These are phyloP conservation scores for Apotomis betuletana DNA, from an alignment of 2,888 invertebrate genomes.

Conservation along the genomic window DNA sequence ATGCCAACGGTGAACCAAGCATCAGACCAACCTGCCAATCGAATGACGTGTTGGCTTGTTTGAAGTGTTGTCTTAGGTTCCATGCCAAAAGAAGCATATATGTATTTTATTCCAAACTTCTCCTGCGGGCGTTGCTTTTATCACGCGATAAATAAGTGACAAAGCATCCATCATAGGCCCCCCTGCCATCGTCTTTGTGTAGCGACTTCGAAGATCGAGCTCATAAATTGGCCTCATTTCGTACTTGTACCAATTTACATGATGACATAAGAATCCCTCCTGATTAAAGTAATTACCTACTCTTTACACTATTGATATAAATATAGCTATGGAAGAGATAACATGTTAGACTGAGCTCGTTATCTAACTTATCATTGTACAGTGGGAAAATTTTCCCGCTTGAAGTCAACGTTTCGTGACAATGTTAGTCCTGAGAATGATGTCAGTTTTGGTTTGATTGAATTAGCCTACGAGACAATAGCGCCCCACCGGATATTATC, in stretches of 20 bases:
- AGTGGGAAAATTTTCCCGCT: conserved; percentile 31
- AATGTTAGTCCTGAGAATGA: conserved; percentile 32
- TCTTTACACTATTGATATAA: conserved; percentile 6
- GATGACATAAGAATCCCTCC: conserved; percentile 4
- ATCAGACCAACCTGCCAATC: neutral
- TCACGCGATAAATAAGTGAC: too few relatives aligned
- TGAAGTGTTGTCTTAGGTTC: neutral
- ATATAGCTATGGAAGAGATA: conserved; percentile 24
- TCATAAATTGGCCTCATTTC: too few relatives aligned
- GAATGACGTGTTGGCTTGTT: conserved; percentile 3
- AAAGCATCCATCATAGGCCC: too few relatives aligned
- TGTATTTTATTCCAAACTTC: neutral
- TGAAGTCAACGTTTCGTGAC: conserved; percentile 15
- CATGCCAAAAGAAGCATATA: conserved; percentile 1
- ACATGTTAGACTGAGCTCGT: conserved; percentile 13
- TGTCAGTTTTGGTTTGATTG: conserved; percentile 36
- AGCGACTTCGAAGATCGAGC: too few relatives aligned
- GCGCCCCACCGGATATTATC: conserved; percentile 36
- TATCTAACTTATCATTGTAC: conserved; percentile 28
- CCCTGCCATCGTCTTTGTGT: too few relatives aligned
- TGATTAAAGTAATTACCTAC: neutral
- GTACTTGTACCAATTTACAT: neutral
- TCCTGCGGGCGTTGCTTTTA: too few relatives aligned
- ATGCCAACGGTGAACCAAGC: neutral
- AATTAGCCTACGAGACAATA: conserved; percentile 39